Percentiles rank a stretch among this genome's conserved stretches.
phyloP scores from a whole-genome alignment of 2,113 vertebrate species.

The Meleagris gallopavo region DNA sequence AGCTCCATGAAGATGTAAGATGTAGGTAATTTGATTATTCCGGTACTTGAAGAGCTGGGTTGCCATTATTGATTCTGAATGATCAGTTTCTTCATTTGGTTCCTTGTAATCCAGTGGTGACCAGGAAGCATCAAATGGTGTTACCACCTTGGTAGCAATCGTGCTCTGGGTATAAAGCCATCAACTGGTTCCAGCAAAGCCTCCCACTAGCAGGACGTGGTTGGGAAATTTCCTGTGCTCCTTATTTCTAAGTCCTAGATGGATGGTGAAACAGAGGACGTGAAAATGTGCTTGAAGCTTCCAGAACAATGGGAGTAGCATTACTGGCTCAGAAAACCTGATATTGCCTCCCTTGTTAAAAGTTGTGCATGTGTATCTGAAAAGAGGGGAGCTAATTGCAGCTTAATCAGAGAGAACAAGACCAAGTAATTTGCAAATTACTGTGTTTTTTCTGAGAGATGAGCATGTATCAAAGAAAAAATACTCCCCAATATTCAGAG shows the following conservation, averaged over 20 bases:
- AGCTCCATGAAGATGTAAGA: neutral
- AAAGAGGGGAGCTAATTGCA: neutral
- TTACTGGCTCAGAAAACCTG: neutral
- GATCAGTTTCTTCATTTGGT: fast-evolving
- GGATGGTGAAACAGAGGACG: neutral
- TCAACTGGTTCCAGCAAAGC: neutral
- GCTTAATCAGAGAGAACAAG: neutral
- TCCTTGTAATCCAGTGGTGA: neutral
- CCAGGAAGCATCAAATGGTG: neutral
- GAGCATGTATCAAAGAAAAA: neutral
- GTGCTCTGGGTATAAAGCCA: neutral
- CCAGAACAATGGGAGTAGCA: neutral
- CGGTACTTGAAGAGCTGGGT: neutral
- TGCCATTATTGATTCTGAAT: neutral
- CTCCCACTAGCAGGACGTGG: fast-evolving
- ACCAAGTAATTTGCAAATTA: neutral
- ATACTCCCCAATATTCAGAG: neutral
- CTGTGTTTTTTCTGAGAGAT: neutral
- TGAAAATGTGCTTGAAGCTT: neutral
- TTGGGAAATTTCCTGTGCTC: neutral
- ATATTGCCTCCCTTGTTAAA: fast-evolving
- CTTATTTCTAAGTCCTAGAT: neutral
- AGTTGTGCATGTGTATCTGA: neutral
- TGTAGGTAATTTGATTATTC: neutral
- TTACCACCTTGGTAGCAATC: neutral